A percentile compares a stretch with the other conserved stretches of the same genome.
Conservation (phyloP, 2,888 invertebrate genomes). For the Microctonus aethiopoides region DNA sequence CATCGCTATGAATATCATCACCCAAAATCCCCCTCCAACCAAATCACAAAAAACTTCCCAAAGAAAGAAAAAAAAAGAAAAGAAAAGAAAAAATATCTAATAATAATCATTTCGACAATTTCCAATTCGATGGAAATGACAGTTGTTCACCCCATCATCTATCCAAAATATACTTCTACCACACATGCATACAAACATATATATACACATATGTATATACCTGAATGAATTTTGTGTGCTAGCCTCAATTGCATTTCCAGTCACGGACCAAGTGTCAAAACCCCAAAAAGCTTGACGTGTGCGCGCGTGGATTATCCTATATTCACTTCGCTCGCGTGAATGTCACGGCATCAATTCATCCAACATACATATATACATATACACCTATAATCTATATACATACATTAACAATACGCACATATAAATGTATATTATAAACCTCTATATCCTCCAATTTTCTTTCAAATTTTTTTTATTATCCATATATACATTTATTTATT, state of each 20-base stretch:
- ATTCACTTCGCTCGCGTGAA: constrained; percentile 16
- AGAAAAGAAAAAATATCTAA: no score
- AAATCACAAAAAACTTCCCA: not conserved
- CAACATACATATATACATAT: no score
- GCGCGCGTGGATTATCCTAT: constrained; percentile 18
- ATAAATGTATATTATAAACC: no score
- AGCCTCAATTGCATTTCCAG: constrained; percentile 16
- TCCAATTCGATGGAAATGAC: not conserved
- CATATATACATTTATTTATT: constrained; percentile 21
- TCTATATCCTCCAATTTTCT: not conserved
- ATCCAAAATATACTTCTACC: not conserved
- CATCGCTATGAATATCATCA: not conserved
- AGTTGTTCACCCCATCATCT: not conserved
- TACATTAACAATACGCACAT: no score
- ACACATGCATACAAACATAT: not conserved
- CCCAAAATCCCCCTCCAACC: not conserved
- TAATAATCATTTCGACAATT: not conserved
- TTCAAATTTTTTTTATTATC: constrained; percentile 20
- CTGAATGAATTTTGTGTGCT: not conserved
- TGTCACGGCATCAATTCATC: no score
- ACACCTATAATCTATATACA: no score
- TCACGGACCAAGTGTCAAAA: constrained; percentile 27
- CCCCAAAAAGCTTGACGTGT: not conserved
- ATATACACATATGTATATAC: not conserved
- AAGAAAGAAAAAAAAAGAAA: not conserved